Evolutionary conservation across 2,888 invertebrate species (phyloP).

Genomic region (Tetrapedia diversipes): DNA sequence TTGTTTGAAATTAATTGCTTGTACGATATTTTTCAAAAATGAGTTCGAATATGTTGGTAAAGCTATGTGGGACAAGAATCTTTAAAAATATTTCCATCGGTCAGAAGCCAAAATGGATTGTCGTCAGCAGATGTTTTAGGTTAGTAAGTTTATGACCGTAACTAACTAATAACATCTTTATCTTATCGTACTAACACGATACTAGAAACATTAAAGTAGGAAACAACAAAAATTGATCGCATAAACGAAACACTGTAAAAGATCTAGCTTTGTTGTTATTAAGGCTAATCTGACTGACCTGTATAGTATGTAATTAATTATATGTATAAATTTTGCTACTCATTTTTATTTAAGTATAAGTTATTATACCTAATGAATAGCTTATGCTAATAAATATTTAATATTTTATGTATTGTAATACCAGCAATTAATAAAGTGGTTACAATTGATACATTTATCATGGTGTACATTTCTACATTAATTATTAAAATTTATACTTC

Average conservation of each 20-base stretch:
- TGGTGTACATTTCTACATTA: background rate
- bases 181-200: background rate
- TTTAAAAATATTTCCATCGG: slow-evolving; percentile 65
- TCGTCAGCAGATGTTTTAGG: slow-evolving; percentile 76
- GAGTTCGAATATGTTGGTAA: slow-evolving; percentile 75
- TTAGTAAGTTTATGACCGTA: slow-evolving; percentile 61
- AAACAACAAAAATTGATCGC: background rate
- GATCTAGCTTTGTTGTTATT: background rate
- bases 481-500: background rate
- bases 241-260: background rate
- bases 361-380: no score
- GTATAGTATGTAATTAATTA: no score
- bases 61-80: slow-evolving; percentile 71
- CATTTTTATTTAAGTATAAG: no score
- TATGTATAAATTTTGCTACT: no score
- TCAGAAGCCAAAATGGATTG: slow-evolving; percentile 68
- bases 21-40: slow-evolving; percentile 58
- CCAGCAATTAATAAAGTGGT: background rate
- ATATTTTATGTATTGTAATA: background rate
- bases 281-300: background rate
- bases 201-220: background rate
- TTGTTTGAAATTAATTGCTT: no score
- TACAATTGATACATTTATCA: background rate
- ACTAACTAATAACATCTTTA: background rate
- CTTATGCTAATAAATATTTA: background rate